Conservation (phyloP, 2,888 invertebrate species). For the Rotaria macrura region DNA sequence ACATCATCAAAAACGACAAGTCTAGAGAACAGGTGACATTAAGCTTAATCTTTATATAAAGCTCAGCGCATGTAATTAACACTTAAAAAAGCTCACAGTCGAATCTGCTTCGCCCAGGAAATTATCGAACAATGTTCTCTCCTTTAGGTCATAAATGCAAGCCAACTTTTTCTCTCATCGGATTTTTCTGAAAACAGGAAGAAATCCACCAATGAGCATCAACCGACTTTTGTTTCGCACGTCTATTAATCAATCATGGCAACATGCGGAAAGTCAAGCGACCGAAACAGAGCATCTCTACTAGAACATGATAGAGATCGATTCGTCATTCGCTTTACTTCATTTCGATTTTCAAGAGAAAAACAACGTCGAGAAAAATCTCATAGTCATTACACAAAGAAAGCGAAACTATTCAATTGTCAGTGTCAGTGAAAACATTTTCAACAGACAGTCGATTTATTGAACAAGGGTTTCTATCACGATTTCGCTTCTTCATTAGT, state of each 20-base stretch:
- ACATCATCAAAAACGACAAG: not conserved
- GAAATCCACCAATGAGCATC: slow-evolving; percentile 1
- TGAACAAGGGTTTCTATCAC: too few species aligned
- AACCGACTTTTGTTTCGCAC: not conserved
- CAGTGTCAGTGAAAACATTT: too few species aligned
- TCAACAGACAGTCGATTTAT: too few species aligned
- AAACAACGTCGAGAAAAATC: too few species aligned
- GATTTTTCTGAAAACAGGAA: not conserved
- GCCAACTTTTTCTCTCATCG: not conserved
- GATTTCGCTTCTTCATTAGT: too few species aligned
- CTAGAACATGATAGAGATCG: not conserved
- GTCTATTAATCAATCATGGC: not conserved
- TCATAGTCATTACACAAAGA: too few species aligned
- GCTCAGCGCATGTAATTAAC: not conserved
- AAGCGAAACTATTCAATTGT: too few species aligned
- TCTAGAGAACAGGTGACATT: not conserved
- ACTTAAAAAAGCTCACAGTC: not conserved
- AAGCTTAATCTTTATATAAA: not conserved
- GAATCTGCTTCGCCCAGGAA: not conserved
- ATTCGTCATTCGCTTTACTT: not conserved
- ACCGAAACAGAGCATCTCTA: not conserved
- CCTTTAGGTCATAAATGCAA: not conserved
- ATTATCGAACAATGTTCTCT: not conserved
- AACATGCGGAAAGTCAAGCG: not conserved
- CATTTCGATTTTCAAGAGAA: too few species aligned